phyloP scores from a whole-genome alignment of 2,888 invertebrate genomes.

The Caprella mutica region DNA sequence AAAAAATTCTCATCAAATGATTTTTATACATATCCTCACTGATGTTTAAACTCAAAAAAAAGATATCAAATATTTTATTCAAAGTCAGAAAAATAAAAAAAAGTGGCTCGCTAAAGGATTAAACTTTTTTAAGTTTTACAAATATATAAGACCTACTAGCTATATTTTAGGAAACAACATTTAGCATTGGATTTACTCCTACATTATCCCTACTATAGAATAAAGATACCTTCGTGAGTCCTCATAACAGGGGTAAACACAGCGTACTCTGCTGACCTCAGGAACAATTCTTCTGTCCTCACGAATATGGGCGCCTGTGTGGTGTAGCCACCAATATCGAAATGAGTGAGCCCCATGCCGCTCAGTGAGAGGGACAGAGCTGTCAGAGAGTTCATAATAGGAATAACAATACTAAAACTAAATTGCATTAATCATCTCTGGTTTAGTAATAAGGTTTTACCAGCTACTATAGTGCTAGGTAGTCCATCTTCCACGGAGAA shows the following conservation, averaged over 20 bases:
- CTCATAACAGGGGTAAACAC: slow-evolving; percentile 37
- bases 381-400: not conserved
- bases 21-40: too few species aligned
- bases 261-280: slow-evolving; percentile 36
- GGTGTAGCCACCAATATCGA: slow-evolving; percentile 37
- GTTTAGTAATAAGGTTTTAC: slow-evolving; percentile 2
- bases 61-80: too few species aligned
- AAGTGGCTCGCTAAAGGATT: too few species aligned
- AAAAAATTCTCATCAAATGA: too few species aligned
- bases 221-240: slow-evolving; percentile 35
- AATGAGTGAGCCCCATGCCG: slow-evolving; percentile 36
- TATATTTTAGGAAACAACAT: too few species aligned
- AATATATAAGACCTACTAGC: too few species aligned
- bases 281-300: slow-evolving; percentile 35
- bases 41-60: too few species aligned
- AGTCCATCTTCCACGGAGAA: slow-evolving; percentile 36
- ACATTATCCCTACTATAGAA: too few species aligned
- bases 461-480: slow-evolving; percentile 34
- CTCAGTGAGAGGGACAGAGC: slow-evolving; percentile 35
- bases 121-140: too few species aligned
- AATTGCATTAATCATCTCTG: not conserved
- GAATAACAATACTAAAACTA: not conserved
- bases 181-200: too few species aligned
- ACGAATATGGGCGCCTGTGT: slow-evolving; percentile 32
- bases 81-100: too few species aligned